Evolutionary conservation across 2,888 invertebrate species (phyloP).

Genomic region (Tinea pellionella): DNA sequence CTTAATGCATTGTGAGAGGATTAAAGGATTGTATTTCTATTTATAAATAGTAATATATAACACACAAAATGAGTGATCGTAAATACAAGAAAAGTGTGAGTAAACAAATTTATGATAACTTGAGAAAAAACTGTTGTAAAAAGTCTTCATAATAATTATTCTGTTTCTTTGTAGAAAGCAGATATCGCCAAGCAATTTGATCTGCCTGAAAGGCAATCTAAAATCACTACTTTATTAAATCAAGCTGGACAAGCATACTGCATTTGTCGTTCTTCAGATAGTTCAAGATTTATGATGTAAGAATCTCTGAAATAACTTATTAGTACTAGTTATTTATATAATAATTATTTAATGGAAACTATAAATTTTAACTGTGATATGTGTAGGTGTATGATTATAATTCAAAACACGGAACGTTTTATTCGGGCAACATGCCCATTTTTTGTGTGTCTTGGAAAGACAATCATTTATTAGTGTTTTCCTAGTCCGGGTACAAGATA

Average conservation of each 20-base stretch:
- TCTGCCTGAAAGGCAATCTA: slow-evolving; percentile 89
- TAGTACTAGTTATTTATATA: no score
- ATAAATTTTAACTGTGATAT: no score
- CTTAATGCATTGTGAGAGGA: no score
- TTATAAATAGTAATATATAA: no score
- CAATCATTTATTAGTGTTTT: no score
- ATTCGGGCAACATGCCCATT: no score
- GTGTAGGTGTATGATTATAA: no score
- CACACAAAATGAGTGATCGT: slow-evolving; percentile 43
- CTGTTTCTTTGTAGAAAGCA: slow-evolving; percentile 72
- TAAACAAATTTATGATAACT: slow-evolving; percentile 16
- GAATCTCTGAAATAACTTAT: slow-evolving; percentile 27
- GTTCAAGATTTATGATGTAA: slow-evolving; percentile 96
- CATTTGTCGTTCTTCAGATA: slow-evolving; percentile 93
- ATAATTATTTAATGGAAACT: no score
- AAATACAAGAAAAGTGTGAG: slow-evolving; percentile 56
- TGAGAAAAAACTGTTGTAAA: neutral
- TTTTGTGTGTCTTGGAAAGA: no score
- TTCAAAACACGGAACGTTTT: no score
- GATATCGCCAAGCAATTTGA: slow-evolving; percentile 92
- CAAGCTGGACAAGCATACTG: slow-evolving; percentile 95
- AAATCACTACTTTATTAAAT: slow-evolving; percentile 87
- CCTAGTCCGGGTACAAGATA: no score
- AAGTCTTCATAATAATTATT: neutral
- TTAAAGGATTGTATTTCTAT: no score